A percentile compares a stretch with the other conserved stretches of the same genome.
These are phyloP conservation scores for Ctenomys sociabilis DNA, from an alignment of 2,113 vertebrate species.

Conservation along the genomic window DNA sequence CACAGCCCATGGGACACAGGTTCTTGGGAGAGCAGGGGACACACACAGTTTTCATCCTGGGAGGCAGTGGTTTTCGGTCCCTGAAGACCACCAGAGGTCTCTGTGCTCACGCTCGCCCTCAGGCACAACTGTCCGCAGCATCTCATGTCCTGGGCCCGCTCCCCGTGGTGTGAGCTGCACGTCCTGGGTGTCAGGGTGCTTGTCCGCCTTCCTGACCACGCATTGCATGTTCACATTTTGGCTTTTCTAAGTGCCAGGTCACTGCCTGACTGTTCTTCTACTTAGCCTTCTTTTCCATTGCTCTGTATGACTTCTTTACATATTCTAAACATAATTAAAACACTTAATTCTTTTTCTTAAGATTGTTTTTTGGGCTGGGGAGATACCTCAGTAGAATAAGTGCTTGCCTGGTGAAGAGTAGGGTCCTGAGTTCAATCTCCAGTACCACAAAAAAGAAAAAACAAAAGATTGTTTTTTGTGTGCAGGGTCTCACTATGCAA, in stretches of 20 bases:
- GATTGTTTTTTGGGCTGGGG: too few relatives aligned
- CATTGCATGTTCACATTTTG: not conserved
- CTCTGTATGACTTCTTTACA: not conserved
- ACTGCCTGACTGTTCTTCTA: not conserved
- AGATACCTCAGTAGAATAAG: too few relatives aligned
- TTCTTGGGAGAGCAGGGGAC: not conserved
- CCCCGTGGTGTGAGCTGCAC: not conserved
- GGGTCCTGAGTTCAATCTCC: too few relatives aligned
- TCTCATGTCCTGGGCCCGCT: not conserved
- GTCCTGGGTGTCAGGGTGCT: too few relatives aligned
- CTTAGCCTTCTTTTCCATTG: not conserved
- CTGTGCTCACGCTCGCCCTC: not conserved
- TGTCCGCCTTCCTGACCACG: not conserved
- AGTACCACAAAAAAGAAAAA: too few relatives aligned
- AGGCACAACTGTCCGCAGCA: rapidly evolving
- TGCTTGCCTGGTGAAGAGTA: too few relatives aligned
- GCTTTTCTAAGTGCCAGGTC: not conserved
- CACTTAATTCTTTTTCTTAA: not conserved
- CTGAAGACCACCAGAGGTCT: not conserved
- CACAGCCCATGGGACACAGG: not conserved
- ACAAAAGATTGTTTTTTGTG: too few relatives aligned
- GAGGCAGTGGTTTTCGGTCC: not conserved
- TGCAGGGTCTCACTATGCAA: too few relatives aligned
- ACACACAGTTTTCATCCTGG: not conserved
- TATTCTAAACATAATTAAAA: not conserved